Evolutionary conservation across 53 echinoderm and acorn worm species (phyloP).

Genomic region (Hippasteria phrygiana): DNA sequence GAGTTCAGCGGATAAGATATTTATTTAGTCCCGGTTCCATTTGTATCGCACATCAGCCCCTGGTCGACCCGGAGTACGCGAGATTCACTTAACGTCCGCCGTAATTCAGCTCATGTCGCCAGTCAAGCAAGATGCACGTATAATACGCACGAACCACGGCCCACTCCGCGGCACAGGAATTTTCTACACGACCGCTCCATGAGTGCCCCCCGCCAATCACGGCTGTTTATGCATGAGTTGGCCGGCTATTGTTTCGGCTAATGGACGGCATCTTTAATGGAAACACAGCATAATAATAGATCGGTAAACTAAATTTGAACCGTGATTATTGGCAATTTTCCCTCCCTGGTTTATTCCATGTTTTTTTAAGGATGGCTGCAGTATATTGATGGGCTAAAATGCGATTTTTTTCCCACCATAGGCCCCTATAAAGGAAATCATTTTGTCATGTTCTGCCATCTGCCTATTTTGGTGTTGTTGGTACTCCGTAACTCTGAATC

Average conservation of each 20-base stretch:
- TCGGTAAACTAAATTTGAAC: background rate
- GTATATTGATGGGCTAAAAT: background rate
- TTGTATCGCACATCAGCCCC: background rate
- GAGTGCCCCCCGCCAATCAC: background rate
- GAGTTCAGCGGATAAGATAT: background rate
- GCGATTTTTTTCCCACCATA: no score
- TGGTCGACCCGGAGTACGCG: background rate
- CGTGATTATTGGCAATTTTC: background rate
- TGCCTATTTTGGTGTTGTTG: no score
- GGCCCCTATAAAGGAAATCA: no score
- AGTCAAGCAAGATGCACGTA: background rate
- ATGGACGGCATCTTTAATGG: background rate
- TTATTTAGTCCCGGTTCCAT: background rate
- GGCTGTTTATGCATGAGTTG: background rate
- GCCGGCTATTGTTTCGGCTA: slow-evolving; percentile 1
- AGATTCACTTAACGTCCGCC: slow-evolving; percentile 9
- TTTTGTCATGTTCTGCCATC: no score
- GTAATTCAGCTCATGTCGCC: no score
- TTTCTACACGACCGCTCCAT: background rate
- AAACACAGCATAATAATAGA: background rate
- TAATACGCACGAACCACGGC: background rate
- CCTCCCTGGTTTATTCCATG: background rate
- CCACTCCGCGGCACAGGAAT: background rate
- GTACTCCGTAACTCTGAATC: no score
- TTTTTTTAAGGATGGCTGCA: background rate